Evolutionary conservation across 2,888 invertebrate species (phyloP).

Genomic region (Tachystola acroxantha): DNA sequence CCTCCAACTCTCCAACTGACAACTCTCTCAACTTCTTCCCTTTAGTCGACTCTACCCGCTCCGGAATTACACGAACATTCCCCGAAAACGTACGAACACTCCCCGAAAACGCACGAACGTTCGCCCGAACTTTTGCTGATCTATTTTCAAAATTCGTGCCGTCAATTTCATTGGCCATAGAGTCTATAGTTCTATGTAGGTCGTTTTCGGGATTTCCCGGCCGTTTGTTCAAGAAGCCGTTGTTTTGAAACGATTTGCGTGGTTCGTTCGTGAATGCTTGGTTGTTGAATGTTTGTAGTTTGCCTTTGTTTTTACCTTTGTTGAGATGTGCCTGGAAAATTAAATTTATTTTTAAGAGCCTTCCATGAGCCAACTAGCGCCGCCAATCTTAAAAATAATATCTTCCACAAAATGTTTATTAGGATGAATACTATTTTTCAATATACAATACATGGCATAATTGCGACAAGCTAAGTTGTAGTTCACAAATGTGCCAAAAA

Average conservation of each 20-base stretch:
- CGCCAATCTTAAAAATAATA: too few relatives aligned
- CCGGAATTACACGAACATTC: conserved; percentile 27
- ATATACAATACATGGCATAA: too few relatives aligned
- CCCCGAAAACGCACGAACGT: conserved; percentile 27
- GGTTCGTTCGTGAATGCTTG: conserved; percentile 30
- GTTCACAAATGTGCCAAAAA: too few relatives aligned
- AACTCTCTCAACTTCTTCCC: conserved; percentile 55
- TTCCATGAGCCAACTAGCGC: too few relatives aligned
- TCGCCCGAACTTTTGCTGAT: conserved; percentile 4
- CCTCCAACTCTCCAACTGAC: conserved; percentile 43
- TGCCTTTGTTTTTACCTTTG: conserved; percentile 24
- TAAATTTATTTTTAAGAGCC: too few relatives aligned
- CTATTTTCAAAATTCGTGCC: not conserved
- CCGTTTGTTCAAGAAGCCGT: conserved; percentile 53
- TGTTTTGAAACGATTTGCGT: too few relatives aligned
- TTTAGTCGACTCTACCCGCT: conserved; percentile 40
- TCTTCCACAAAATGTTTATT: too few relatives aligned
- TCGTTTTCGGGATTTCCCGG: conserved; percentile 52
- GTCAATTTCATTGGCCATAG: conserved; percentile 45
- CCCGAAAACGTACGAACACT: not conserved
- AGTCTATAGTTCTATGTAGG: conserved; percentile 50
- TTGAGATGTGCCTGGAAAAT: conserved; percentile 33
- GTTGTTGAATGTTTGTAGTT: conserved; percentile 43
- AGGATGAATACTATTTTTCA: too few relatives aligned
- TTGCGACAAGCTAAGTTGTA: too few relatives aligned